Percentiles rank a stretch among this genome's conserved stretches.
Conservation (phyloP, 2,113 vertebrate species). For the Garra rufa region DNA sequence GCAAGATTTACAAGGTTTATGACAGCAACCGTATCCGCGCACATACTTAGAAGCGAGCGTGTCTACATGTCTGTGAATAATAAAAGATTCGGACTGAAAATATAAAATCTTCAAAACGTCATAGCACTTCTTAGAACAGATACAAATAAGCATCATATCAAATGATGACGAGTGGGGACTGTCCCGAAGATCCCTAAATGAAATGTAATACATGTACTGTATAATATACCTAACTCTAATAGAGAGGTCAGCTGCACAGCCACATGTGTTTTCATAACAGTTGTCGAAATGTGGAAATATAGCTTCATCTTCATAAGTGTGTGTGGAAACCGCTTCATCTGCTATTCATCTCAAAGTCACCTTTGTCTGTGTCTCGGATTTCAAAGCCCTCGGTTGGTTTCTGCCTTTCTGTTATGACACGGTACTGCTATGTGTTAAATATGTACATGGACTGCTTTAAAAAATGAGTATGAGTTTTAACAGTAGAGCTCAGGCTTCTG, state of each 20-base stretch:
- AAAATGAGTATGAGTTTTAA: constrained; percentile 23
- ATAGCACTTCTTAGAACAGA: constrained; percentile 53
- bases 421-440: constrained; percentile 31
- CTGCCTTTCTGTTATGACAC: constrained; percentile 9
- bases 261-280: constrained; percentile 2
- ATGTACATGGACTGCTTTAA: constrained; percentile 35
- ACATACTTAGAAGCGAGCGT: constrained; percentile 49
- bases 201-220: not conserved
- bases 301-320: not conserved
- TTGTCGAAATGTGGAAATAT: not conserved
- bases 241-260: constrained; percentile 21
- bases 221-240: constrained; percentile 25
- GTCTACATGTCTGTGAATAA: constrained; percentile 45
- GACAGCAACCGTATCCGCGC: constrained; percentile 44
- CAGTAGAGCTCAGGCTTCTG: constrained; percentile 34
- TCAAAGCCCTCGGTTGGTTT: not conserved
- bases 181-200: not conserved
- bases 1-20: constrained; percentile 53
- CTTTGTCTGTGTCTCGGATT: not conserved
- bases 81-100: constrained; percentile 26
- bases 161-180: constrained; percentile 28
- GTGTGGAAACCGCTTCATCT: not conserved
- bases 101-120: constrained; percentile 54
- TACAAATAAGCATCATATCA: constrained; percentile 44
- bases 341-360: not conserved